These are phyloP conservation scores for Papilio glaucus DNA, from an alignment of 1,140 invertebrate species.

Conservation along the genomic window DNA sequence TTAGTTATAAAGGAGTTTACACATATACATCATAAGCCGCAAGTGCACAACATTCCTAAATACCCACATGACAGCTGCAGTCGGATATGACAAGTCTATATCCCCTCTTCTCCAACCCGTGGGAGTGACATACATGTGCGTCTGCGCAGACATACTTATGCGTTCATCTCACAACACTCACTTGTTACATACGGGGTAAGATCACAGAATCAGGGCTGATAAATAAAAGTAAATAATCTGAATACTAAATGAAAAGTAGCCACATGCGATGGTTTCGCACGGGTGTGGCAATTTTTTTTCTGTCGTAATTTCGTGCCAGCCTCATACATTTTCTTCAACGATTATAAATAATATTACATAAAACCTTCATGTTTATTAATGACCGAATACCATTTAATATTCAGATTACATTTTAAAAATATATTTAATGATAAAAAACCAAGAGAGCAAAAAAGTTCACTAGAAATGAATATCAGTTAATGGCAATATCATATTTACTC, in stretches of 20 bases:
- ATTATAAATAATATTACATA: too few relatives aligned
- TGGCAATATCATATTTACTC: constrained; percentile 7
- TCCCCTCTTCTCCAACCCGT: background rate
- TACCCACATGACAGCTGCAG: background rate
- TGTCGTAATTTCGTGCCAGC: too few relatives aligned
- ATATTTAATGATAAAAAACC: background rate
- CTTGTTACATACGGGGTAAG: background rate
- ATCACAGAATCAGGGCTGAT: too few relatives aligned
- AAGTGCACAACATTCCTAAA: background rate
- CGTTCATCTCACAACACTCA: background rate
- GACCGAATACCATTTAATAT: too few relatives aligned
- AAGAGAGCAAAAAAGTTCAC: background rate
- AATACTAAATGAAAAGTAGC: too few relatives aligned
- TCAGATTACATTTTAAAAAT: background rate
- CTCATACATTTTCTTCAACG: too few relatives aligned
- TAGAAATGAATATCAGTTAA: background rate
- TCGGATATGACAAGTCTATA: background rate
- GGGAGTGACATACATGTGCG: background rate
- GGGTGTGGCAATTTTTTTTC: too few relatives aligned
- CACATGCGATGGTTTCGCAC: too few relatives aligned
- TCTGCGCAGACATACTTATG: background rate
- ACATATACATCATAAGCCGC: background rate
- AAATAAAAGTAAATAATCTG: too few relatives aligned
- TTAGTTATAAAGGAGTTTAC: background rate
- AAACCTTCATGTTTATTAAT: too few relatives aligned